Base-by-base conservation (phyloP, 2,113 vertebrate genomes). In the Podarcis raffonei region DNA sequence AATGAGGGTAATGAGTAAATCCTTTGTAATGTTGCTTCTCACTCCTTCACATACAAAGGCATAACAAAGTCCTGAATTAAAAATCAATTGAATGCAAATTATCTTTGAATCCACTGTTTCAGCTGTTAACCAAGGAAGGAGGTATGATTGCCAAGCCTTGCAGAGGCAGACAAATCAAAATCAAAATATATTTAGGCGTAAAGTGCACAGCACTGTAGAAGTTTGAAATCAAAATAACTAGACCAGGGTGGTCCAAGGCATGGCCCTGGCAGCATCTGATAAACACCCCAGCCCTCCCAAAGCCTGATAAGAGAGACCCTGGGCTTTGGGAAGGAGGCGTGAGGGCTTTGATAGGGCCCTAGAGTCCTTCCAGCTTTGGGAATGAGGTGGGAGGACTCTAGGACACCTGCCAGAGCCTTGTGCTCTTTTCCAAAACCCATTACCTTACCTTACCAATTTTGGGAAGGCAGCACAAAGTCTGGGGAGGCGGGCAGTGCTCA, bases 1-100 rank as follows among this genome's bases (percentile, higher is more conserved):
- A 94, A 95, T 66, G 90, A 90, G 90, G 86, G 90, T 96, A 96
- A 96, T 92, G 91, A 95, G 94, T 92, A 94, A 94, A 94, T 89
- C 87, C 89, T 94, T 95, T 94, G 91, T 95, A 93, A 90, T 92
- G 83, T 91, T 92, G 72, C 86, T 94, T 87, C 90, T 57, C 32
- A n/a, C 81, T 30, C 81, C 69, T 9, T 65, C 39, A 69, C 30
- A 77, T 59, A 89, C 25, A 94, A 95, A 95, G 80, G 68, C 53
- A 92, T 12, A 89, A 75, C 92, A 90, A 59, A 91, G 84, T 27
- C 69, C 37, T 87, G 35, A 92, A 91, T 84, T 71, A 85, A 84
- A 90, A 62, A 85, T 6, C 65, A 91, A 91, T 88, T 35, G 1
- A 27, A 87, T 88, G 81, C 53, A 91, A 85, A 90, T 92, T 88